These are phyloP conservation scores for Aphidius gifuensis DNA, from an alignment of 1,140 invertebrate genomes.

Conservation along the genomic window DNA sequence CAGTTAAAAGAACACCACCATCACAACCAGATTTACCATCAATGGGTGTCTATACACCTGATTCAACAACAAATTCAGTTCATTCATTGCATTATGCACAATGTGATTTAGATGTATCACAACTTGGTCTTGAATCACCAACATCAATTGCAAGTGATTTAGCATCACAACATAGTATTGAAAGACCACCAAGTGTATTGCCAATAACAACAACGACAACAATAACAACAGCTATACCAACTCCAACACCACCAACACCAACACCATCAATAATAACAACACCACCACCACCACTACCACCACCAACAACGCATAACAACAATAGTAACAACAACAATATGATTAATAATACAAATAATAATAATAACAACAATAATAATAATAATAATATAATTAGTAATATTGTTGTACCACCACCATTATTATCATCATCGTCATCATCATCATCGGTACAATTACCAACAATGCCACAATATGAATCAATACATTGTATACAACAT, in stretches of 20 bases:
- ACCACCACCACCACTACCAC: conserved; percentile 32
- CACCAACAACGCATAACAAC: too few relatives aligned
- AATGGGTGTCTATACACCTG: conserved; percentile 79
- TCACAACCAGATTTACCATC: conserved; percentile 66
- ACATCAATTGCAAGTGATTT: conserved; percentile 83
- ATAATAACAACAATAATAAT: too few relatives aligned
- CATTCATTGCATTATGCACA: conserved; percentile 76
- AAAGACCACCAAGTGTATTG: conserved; percentile 55
- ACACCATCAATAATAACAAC: conserved; percentile 39
- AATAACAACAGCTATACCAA: conserved; percentile 32
- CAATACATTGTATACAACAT: conserved; percentile 40
- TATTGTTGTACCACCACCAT: too few relatives aligned
- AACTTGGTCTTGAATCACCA: conserved; percentile 81
- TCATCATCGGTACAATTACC: conserved; percentile 42
- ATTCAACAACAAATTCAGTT: conserved; percentile 81
- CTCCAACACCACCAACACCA: conserved; percentile 38
- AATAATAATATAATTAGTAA: too few relatives aligned
- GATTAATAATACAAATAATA: too few relatives aligned
- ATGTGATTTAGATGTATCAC: conserved; percentile 79
- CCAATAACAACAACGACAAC: conserved; percentile 46
- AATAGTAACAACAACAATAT: too few relatives aligned
- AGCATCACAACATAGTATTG: conserved; percentile 71
- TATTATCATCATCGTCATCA: conserved; percentile 40
- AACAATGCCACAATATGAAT: conserved; percentile 41
- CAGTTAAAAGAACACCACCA: conserved; percentile 58